Conservation (phyloP, 1,140 invertebrate genomes). For the Lepidotrigona ventralis region DNA sequence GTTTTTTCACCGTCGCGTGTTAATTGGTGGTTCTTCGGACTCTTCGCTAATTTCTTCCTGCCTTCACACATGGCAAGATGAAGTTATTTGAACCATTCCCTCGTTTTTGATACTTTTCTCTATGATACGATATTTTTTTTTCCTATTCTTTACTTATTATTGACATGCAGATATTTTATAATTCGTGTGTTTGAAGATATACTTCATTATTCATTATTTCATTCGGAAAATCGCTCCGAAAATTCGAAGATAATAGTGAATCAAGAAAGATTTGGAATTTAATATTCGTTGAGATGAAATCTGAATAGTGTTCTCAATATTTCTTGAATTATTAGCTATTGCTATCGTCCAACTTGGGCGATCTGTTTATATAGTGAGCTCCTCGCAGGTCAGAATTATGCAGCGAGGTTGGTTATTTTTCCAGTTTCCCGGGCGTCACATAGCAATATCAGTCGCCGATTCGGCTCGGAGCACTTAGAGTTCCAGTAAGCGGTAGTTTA, state of each 20-base stretch:
- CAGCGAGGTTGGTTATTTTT: conserved; percentile 34
- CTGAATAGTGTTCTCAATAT: too few relatives aligned
- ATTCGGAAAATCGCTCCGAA: not conserved
- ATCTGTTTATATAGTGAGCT: not conserved
- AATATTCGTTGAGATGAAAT: not conserved
- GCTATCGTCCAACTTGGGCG: too few relatives aligned
- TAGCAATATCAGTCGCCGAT: conserved; percentile 47
- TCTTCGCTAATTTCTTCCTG: not conserved
- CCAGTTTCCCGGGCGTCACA: conserved; percentile 27
- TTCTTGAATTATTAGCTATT: not conserved
- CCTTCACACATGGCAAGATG: not conserved
- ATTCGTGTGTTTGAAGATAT: too few relatives aligned
- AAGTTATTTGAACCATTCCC: not conserved
- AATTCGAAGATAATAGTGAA: not conserved
- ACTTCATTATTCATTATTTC: not conserved
- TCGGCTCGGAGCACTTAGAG: conserved; percentile 49
- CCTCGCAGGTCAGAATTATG: not conserved
- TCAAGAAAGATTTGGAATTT: not conserved
- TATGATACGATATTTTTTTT: not conserved
- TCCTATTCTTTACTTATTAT: too few relatives aligned
- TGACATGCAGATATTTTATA: too few relatives aligned
- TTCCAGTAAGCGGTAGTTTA: conserved; percentile 60
- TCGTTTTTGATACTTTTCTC: not conserved
- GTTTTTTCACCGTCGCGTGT: not conserved
- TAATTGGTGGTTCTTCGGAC: not conserved